Evolutionary conservation across 2,888 invertebrate genomes (phyloP), one percentile per base, ranked within the genome.

Genomic region (Phengaris alcon): DNA sequence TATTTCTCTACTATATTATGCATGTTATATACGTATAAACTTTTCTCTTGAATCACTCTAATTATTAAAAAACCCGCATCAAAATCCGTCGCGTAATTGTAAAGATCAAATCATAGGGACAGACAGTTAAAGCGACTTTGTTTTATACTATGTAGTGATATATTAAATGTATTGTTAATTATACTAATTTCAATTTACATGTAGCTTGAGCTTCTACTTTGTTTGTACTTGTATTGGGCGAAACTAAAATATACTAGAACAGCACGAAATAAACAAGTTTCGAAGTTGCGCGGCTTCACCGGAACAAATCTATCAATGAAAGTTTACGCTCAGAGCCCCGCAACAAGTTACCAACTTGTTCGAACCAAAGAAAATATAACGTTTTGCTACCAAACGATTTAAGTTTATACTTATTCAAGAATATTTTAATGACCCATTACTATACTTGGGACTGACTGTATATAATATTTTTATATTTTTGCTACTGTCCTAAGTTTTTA

Each of bases 261-360:
- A 51, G 51, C 52, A 51, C 51, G 70, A 70, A 70, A 64, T 64
- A n/a, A 70, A 70, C 72, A 54, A 54, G 54, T 6, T 44, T 52
- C 52, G 12, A 54, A 54, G 51, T 54, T 54, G 51, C 22, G 2
- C 35, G 64, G 64, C 64, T 64, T 35, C 64, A 35, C 72, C 72
- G 72, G 72, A 72, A 72, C 72, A 72, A 72, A 72, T 54, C 70
- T 51, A 70, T 70, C 72, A 72, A 72, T 54, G 72, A 72, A 72
- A 72, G 72, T 72, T 72, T 72, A 72, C 72, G 22, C 54, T 72
- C 35, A 12, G 35, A 72, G 54, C 52, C 13, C 72, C 54, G 22
- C 72, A 72, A 72, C 72, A 72, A 72, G 35, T 72, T 72, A 72
- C 54, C 13, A 72, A 72, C 72, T 72, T 72, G 22, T 7, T 72